Evolutionary conservation across 2,888 invertebrate genomes (phyloP), one percentile per base, ranked within the genome.

Genomic region (Steinernema scapterisci): DNA sequence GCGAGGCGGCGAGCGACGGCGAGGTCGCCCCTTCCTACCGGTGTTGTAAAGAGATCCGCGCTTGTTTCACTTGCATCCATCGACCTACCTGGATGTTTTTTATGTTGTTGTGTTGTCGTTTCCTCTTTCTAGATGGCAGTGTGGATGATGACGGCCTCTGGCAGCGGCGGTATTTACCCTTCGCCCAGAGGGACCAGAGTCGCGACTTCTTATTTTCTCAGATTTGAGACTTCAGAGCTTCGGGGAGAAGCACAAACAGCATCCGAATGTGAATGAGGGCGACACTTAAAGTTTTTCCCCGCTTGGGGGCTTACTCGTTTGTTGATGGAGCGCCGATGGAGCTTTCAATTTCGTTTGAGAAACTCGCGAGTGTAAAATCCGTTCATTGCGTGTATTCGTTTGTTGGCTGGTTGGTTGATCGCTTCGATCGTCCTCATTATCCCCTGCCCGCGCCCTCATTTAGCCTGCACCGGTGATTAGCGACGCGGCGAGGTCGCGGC

Each of bases 41-140:
- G 38, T 38, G 38, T 38, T 38, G 38, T 38, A 38, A 38, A 38
- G 38, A 38, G 52, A 52, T 19, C 23, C 52, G 52, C 52, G 23
- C 52, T 48, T 48, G 52, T 52, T 52, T 52, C 21, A 52, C 23
- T 23, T 38, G 21, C 38, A 6, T 6, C 52, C 19, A 21, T 21
- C 63, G 27, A 31, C 27, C 63, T 63, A 23, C 11, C 23, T 63
- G 16, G 63, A 16, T 63, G 63, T 63, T 63, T 63, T 63, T 63
- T 27, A 16, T 63, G 63, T 38, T 63, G 52, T 63, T 27, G 31
- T 38, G 38, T 38, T 38, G 38, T 38, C 38, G 38, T 38, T 38
- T 38, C 9, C 38, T 38, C 9, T 38, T 38, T 38, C 38, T 38
- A 38, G 38, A 38, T 38, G 38, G 9, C 38, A 9, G 38, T 9